Percentiles rank a stretch among this genome's conserved stretches.
These are phyloP conservation scores for Boulengerochromis microlepis DNA, from an alignment of 2,113 vertebrate species.

Conservation along the genomic window DNA sequence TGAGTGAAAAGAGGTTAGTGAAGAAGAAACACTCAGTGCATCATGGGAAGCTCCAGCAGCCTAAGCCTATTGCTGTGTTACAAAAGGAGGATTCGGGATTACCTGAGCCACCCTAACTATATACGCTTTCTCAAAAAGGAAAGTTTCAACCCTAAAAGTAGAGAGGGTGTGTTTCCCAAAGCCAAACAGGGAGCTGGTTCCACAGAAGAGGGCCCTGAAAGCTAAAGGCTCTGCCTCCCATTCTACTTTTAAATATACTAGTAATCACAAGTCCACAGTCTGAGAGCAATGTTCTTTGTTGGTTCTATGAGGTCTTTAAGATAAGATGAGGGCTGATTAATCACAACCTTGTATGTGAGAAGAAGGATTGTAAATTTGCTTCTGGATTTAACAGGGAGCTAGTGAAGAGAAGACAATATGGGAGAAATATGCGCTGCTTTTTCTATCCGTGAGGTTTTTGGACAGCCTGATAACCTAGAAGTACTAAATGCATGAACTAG, in stretches of 20 bases:
- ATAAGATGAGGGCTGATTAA: neutral
- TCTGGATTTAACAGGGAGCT: neutral
- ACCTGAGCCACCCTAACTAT: neutral
- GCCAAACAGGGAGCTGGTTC: neutral
- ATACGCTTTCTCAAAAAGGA: neutral
- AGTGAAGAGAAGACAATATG: neutral
- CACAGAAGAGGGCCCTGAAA: neutral
- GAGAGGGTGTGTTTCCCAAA: neutral
- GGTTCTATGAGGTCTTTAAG: neutral
- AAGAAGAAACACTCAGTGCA: neutral
- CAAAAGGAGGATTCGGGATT: neutral
- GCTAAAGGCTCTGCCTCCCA: neutral
- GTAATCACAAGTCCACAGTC: neutral
- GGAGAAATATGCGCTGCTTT: neutral
- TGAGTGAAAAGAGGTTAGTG: neutral
- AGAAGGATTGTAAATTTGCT: neutral
- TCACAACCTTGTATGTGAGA: neutral
- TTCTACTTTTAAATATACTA: neutral
- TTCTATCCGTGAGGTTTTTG: neutral
- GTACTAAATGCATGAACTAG: neutral
- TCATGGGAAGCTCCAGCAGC: neutral
- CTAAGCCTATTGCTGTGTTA: neutral
- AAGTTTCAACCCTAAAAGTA: neutral
- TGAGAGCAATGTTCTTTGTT: neutral
- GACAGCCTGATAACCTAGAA: neutral